Percentiles rank a stretch among this genome's conserved stretches.
phyloP scores from a whole-genome alignment of 2,113 vertebrate species.

The Epinephelus fuscoguttatus region DNA sequence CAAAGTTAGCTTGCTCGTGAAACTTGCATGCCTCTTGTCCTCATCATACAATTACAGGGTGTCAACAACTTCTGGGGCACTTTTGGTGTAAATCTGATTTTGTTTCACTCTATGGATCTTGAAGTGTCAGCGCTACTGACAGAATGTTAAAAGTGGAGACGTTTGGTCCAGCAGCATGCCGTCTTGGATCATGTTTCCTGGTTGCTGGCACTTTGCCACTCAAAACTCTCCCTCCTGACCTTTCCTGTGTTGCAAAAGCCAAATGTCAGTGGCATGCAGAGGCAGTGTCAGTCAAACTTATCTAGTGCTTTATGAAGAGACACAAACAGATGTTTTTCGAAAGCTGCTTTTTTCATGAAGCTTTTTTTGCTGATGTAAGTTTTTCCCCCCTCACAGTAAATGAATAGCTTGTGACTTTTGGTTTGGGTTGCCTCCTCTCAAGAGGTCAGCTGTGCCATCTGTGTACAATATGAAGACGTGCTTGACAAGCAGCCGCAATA shows the following conservation, averaged over 20 bases:
- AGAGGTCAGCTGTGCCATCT: constrained; percentile 50
- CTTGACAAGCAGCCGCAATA: constrained; percentile 25
- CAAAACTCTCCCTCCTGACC: constrained; percentile 31
- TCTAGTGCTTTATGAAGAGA: background rate
- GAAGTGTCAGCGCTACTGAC: background rate
- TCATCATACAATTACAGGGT: too few relatives aligned
- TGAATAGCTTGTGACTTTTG: constrained; percentile 20
- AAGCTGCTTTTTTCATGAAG: constrained; percentile 32
- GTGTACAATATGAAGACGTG: constrained; percentile 43
- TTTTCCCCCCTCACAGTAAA: constrained; percentile 35
- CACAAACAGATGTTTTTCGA: constrained; percentile 34
- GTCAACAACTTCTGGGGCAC: background rate
- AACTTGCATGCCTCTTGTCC: too few relatives aligned
- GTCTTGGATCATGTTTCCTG: constrained; percentile 42
- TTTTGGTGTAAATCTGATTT: background rate
- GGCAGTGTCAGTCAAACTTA: constrained; percentile 50
- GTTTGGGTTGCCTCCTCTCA: constrained; percentile 8
- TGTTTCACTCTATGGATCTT: constrained; percentile 7
- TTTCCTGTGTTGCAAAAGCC: constrained; percentile 25
- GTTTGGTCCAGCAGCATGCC: background rate
- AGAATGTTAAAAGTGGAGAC: background rate
- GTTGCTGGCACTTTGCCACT: constrained; percentile 36
- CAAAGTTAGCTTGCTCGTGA: too few relatives aligned
- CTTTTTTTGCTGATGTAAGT: constrained; percentile 30
- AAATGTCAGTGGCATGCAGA: constrained; percentile 17